These are phyloP conservation scores for Falco berigora DNA, from an alignment of 2,797 vertebrate genomes.

Conservation along the genomic window DNA sequence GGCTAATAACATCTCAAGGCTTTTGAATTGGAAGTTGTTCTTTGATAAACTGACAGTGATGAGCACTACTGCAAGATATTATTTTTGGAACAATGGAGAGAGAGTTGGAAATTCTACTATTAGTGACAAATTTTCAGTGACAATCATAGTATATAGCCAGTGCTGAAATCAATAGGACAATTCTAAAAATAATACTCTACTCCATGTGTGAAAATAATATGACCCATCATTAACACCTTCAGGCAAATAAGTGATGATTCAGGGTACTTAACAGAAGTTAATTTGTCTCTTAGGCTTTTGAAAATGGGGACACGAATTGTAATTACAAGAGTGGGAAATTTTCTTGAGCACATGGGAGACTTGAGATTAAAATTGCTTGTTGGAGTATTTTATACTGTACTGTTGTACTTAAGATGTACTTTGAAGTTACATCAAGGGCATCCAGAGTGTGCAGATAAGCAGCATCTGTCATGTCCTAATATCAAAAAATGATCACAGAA, in stretches of 20 bases:
- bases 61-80: not conserved
- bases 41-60: not conserved
- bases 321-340: not conserved
- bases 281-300: slow-evolving; percentile 1
- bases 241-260: slow-evolving; percentile 1
- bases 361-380: not conserved
- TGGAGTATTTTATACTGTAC: not conserved
- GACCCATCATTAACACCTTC: not conserved
- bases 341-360: not conserved
- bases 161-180: not conserved
- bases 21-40: not conserved
- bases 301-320: not conserved
- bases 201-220: not conserved
- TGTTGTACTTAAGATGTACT: not conserved
- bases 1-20: not conserved
- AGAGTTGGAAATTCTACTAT: not conserved
- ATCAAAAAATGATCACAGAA: slow-evolving; percentile 16
- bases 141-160: not conserved
- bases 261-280: not conserved
- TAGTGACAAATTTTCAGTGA: not conserved
- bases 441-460: not conserved
- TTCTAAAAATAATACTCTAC: not conserved
- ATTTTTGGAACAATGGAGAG: not conserved
- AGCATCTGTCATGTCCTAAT: not conserved
- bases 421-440: slow-evolving; percentile 25